Percentiles rank a stretch among this genome's conserved stretches.
Conservation (phyloP, 2,113 vertebrate genomes). For the Embiotoca jacksoni region DNA sequence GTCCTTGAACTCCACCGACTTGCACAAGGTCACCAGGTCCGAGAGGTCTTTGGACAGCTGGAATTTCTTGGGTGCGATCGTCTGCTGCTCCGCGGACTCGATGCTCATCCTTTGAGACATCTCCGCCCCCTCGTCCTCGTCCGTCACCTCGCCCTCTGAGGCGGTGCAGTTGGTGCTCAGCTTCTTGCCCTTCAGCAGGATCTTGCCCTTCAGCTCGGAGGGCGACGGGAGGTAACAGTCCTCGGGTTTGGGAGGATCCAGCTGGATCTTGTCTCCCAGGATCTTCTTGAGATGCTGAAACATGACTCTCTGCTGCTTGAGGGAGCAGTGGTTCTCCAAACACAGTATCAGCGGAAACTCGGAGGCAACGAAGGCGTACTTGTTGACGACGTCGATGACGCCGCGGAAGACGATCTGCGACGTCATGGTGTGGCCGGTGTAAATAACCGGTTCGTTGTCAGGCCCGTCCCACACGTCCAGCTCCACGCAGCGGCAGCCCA, state of each 20-base stretch:
- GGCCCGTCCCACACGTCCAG: conserved; percentile 98
- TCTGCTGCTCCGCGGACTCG: conserved; percentile 87
- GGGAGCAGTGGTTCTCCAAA: conserved; percentile 97
- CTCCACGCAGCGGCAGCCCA: conserved; percentile 97
- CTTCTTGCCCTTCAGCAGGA: conserved; percentile 96
- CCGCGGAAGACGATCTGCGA: conserved; percentile 96
- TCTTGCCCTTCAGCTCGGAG: conserved; percentile 90
- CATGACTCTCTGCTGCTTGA: conserved; percentile 97
- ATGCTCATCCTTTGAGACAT: conserved; percentile 93
- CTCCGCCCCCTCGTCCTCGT: conserved; percentile 97
- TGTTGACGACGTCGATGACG: conserved; percentile 95
- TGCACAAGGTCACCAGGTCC: conserved; percentile 94
- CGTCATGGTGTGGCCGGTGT: conserved; percentile 98
- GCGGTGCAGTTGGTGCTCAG: conserved; percentile 88
- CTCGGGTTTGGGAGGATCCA: conserved; percentile 87
- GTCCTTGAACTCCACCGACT: conserved; percentile 95
- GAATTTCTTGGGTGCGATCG: conserved; percentile 87
- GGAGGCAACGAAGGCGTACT: conserved; percentile 95
- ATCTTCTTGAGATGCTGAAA: conserved; percentile 97
- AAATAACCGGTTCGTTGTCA: conserved; percentile 96
- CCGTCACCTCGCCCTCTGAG: conserved; percentile 94
- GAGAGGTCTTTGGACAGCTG: conserved; percentile 97
- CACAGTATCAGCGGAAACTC: conserved; percentile 95
- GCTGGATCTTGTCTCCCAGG: conserved; percentile 91
- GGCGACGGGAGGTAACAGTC: conserved; percentile 95